Evolutionary conservation across 2,888 invertebrate genomes (phyloP).

Genomic region (Meandrusa payeni): DNA sequence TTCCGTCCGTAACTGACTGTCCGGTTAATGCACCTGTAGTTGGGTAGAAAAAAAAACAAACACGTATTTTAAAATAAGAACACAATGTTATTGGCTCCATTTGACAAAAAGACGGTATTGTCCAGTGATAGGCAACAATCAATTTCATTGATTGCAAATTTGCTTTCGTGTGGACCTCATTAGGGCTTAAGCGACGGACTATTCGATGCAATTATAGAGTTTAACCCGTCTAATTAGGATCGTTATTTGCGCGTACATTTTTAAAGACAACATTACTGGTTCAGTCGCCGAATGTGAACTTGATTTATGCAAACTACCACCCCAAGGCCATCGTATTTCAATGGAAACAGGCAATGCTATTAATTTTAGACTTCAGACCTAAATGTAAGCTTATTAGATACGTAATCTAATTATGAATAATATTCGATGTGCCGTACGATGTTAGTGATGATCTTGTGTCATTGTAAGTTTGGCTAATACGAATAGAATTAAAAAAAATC

Average conservation of each 20-base stretch:
- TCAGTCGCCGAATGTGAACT: constrained; percentile 7
- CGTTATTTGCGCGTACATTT: constrained; percentile 1
- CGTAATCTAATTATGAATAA: background rate
- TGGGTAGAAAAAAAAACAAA: constrained; percentile 7
- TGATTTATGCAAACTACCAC: constrained; percentile 7
- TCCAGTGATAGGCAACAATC: constrained; percentile 18
- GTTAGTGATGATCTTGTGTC: too few species aligned
- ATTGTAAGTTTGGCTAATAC: too few species aligned
- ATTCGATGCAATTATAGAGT: constrained; percentile 7
- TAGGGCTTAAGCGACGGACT: background rate
- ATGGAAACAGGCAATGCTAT: constrained; percentile 20
- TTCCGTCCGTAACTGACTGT: constrained; percentile 6
- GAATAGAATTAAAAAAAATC: too few species aligned
- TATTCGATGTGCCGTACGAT: too few species aligned
- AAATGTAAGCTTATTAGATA: constrained; percentile 1
- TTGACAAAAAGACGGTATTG: constrained; percentile 21
- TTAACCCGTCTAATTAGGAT: background rate
- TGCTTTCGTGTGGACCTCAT: constrained; percentile 1
- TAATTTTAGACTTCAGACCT: constrained; percentile 11
- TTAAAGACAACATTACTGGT: background rate
- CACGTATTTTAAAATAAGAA: constrained; percentile 18
- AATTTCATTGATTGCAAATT: constrained; percentile 27
- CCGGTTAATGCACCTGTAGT: constrained; percentile 12
- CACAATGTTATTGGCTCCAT: constrained; percentile 7
- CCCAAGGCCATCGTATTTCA: constrained; percentile 15